Evolutionary conservation across 2,888 invertebrate genomes (phyloP), one percentile per base, ranked within the genome.

Genomic region (Dynastes hyllus): DNA sequence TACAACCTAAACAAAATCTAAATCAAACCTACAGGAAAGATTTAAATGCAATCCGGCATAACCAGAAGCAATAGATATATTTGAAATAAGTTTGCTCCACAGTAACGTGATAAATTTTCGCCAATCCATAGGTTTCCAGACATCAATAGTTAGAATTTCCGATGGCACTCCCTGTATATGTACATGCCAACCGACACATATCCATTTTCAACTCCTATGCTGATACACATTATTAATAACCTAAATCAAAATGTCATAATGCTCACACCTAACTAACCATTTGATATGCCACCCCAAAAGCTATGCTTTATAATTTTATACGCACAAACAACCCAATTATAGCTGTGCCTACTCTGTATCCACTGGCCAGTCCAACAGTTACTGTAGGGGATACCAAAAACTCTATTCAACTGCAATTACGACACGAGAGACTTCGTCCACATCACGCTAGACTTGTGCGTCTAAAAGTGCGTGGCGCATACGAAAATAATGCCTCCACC

Each of bases 251-350:
- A 73, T 45, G 61, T 73, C 73, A 61, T 32, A 40, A 58, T 73
- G 58, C 58, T 73, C 40, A 58, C 73, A 73, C 73, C 73, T 73
- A 29, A 13, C 53, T 61, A 45, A 58, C 2, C n/a, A 58, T 58
- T 58, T 58, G 73, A 73, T 73, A 73, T 73, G 61, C 73, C 73
- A 73, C 73, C 73, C 73, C 5, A 58, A 73, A 22, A 73, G 11
- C 73, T 8, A 11, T 13, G 45, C 45, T 45, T 45, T 45, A 45
- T 40, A 16, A 58, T 16, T 8, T 29, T 51, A 11, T 69, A n/a
- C n/a, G 16, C 58, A 73, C n/a, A 73, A 40, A 58, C 6, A 2
- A 40, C 11, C 55, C 22, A 37, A 16, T 2, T 40, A 8, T 45
- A 45, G 8, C 45, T 45, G 8, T 8, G 6, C n/a, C 32, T 53